Conservation (phyloP, 1,140 invertebrate genomes). For the Wasmannia auropunctata region DNA sequence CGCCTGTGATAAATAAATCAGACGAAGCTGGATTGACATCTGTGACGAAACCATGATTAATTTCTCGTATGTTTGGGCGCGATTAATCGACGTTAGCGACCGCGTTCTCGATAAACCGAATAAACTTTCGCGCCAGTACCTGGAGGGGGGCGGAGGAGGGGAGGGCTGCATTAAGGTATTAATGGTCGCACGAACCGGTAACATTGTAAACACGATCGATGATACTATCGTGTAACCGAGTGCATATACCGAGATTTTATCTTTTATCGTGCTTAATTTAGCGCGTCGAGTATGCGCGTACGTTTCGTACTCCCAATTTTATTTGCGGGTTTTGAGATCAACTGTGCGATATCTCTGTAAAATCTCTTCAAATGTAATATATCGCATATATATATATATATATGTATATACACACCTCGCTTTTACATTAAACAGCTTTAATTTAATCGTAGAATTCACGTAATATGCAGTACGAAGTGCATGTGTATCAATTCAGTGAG, state of each 20-base stretch:
- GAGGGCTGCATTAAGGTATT: constrained; percentile 38
- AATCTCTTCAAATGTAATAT: constrained; percentile 4
- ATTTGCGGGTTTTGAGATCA: not conserved
- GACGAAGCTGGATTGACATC: not conserved
- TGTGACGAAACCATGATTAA: constrained; percentile 41
- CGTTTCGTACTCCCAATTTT: constrained; percentile 26
- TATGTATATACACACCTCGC: not conserved
- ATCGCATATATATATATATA: too few species aligned
- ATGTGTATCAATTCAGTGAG: not conserved
- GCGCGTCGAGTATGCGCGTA: constrained; percentile 11
- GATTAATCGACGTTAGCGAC: constrained; percentile 44
- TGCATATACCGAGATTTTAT: constrained; percentile 38
- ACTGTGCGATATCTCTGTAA: not conserved
- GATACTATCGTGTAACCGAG: constrained; percentile 4
- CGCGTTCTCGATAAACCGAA: constrained; percentile 41
- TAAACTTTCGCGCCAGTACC: constrained; percentile 40
- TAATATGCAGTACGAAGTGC: too few species aligned
- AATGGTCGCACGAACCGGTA: constrained; percentile 37
- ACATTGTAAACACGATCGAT: constrained; percentile 54
- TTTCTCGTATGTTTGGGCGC: constrained; percentile 9
- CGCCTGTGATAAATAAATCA: constrained; percentile 11
- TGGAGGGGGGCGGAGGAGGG: too few species aligned
- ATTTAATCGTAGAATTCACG: not conserved
- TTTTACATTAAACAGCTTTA: not conserved
- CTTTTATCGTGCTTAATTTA: constrained; percentile 52